Conservation (phyloP, 2,888 invertebrate genomes). For the Clitarchus hookeri region DNA sequence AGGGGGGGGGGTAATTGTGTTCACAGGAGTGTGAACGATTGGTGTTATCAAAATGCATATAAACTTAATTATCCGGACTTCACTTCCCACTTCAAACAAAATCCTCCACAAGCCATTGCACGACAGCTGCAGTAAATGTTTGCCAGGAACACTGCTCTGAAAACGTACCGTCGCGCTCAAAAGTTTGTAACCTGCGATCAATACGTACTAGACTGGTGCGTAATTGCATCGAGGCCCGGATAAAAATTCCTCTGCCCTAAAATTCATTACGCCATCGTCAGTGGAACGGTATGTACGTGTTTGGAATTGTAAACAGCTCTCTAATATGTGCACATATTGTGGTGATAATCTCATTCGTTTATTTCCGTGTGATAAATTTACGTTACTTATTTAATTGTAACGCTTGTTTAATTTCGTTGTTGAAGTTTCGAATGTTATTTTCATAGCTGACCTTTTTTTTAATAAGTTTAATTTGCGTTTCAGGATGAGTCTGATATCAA, state of each 20-base stretch:
- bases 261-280: background rate
- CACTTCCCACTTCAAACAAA: background rate
- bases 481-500: no score
- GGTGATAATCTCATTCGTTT: slow-evolving; percentile 1
- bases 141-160: background rate
- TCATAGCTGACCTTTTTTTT: no score
- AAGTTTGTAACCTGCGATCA: background rate
- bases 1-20: no score
- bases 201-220: background rate
- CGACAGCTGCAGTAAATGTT: background rate
- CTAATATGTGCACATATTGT: background rate
- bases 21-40: no score
- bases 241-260: background rate
- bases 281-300: background rate
- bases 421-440: background rate
- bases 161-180: background rate
- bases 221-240: background rate
- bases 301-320: background rate
- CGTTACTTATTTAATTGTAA: background rate
- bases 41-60: background rate
- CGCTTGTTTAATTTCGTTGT: background rate
- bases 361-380: background rate
- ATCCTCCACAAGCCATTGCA: background rate
- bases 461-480: no score
- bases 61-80: background rate